Evolutionary conservation across 2,113 vertebrate genomes (phyloP), one percentile per base, ranked within the genome.

Genomic region (Pycnonotus jocosus): DNA sequence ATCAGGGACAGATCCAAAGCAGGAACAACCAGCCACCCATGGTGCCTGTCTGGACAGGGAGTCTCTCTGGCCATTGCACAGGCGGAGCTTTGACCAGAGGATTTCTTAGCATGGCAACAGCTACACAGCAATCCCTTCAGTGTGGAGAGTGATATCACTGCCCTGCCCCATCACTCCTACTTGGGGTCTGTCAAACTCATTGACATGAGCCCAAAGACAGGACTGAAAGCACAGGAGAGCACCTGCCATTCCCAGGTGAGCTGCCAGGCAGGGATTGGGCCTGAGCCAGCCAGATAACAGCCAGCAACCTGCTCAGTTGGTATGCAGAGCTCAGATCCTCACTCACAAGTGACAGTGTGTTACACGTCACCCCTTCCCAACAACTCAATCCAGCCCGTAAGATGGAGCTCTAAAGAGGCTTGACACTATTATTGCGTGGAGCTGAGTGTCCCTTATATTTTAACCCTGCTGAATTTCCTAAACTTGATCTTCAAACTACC

Each of bases 121-220:
- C 51, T 65, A 12, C 35, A 25, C 31, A 45, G 28, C 0, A 1
- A 47, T 37, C 22, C 33, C 40, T 60, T 9, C n/a, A 48, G 44
- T 33, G 24, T 48, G 12, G 53, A 64, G 16, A 28, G 16, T 24
- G 40, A 37, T 60, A 15, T 9, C 15, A 16, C 37, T 53, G 22
- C 15, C 47, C 44, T 0, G 0, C 21, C 50, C 27, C 61, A 31
- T 51, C 62, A 12, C 3, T 44, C 33, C 37, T 10, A 1, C 27
- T 3, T 68, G 45, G 12, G 19, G 16, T 51, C 68, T 51, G 27
- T 68, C 44, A n/a, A 66, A 22, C 7, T 71, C 28, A 5, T 12
- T 66, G 48, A 20, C 4, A 4, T 4, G 14, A 89, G 38, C 38
- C 51, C 61, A 37, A 24, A 81, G 15, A 10, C 31, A 48, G 66